phyloP scores from a whole-genome alignment of 1,140 invertebrate species.

The Bombus cullumanus region DNA sequence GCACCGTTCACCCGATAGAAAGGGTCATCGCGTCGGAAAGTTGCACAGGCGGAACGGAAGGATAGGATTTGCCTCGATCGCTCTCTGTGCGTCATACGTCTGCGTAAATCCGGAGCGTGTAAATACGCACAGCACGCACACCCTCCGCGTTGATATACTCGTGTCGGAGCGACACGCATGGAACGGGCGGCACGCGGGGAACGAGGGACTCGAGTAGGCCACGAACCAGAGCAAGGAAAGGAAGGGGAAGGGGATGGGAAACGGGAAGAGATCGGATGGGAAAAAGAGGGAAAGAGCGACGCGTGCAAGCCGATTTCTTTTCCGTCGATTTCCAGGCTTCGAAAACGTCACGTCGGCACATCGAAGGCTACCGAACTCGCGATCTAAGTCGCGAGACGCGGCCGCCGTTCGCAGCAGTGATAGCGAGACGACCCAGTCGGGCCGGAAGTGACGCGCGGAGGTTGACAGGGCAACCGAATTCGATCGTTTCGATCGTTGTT shows the following conservation, averaged over 20 bases:
- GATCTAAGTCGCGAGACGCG: too few relatives aligned
- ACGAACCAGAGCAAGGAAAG: not conserved
- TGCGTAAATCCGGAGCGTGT: conserved; percentile 70
- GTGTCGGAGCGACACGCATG: not conserved
- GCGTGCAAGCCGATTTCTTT: not conserved
- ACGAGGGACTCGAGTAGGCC: not conserved
- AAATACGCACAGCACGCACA: conserved; percentile 59
- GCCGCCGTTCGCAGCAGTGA: too few relatives aligned
- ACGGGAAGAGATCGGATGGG: not conserved
- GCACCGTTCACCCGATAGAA: not conserved
- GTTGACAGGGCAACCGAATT: not conserved
- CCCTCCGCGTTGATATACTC: conserved; percentile 22
- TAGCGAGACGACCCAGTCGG: not conserved
- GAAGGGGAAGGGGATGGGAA: too few relatives aligned
- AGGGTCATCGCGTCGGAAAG: conserved; percentile 25
- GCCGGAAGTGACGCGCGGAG: not conserved
- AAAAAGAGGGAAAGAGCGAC: not conserved
- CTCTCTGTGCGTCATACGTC: conserved; percentile 69
- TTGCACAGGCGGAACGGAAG: conserved; percentile 63
- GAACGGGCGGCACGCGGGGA: not conserved
- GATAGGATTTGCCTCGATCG: conserved; percentile 70
- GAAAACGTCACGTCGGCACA: not conserved
- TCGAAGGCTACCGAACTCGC: too few relatives aligned
- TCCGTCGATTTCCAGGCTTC: not conserved
- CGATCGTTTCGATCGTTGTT: conserved; percentile 36